These are phyloP conservation scores for Myotis lucifugus DNA, from an alignment of 2,113 vertebrate genomes.

Conservation along the genomic window DNA sequence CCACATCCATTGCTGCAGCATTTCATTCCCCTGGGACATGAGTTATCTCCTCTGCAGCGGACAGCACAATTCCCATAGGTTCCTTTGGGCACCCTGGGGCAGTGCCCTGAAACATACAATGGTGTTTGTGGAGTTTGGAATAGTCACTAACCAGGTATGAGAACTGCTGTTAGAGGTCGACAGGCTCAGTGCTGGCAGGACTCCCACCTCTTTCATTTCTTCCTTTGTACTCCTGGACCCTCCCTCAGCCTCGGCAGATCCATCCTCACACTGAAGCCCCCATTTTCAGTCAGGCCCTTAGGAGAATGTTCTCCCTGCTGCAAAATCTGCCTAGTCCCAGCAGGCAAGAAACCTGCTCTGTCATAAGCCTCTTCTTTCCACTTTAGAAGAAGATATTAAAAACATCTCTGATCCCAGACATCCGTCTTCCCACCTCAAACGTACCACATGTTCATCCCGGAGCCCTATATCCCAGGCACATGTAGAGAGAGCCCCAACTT, in stretches of 20 bases:
- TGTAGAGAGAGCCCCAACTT: neutral
- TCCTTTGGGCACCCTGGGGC: fast-evolving
- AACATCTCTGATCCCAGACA: neutral
- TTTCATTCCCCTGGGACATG: neutral
- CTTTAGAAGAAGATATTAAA: neutral
- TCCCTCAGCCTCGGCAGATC: neutral
- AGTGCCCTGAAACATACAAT: neutral
- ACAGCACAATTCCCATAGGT: fast-evolving
- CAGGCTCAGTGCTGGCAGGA: neutral
- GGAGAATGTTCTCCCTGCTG: neutral
- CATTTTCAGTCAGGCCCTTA: neutral
- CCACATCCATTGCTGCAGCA: conserved; percentile 42
- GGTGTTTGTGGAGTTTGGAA: neutral
- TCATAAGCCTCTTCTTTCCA: neutral
- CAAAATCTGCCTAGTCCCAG: neutral
- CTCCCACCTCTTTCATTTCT: neutral
- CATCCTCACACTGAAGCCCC: neutral
- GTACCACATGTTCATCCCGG: neutral
- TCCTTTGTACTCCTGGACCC: neutral
- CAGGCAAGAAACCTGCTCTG: neutral
- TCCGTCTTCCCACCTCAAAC: no score
- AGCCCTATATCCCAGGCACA: neutral
- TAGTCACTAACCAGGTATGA: neutral
- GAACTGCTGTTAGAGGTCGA: neutral
- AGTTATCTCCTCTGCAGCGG: fast-evolving